Conservation (phyloP, 1,140 invertebrate species). For the Araneus ventricosus region DNA sequence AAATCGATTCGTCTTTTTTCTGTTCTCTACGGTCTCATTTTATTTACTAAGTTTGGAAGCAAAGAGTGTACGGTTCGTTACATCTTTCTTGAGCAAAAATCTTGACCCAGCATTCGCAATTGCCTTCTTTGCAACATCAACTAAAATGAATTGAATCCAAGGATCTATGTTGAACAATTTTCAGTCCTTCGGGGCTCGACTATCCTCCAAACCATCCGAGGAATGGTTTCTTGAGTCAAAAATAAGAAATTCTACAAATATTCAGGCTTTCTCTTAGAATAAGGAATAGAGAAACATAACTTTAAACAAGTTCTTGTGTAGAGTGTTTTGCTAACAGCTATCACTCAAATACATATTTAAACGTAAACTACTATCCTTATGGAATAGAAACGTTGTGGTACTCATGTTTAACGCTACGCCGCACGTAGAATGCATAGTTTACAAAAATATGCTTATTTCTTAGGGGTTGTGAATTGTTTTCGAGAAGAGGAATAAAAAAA, state of each 20-base stretch:
- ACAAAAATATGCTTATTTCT: no score
- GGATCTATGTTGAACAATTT: not conserved
- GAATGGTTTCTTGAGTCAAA: not conserved
- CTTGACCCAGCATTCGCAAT: not conserved
- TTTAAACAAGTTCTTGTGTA: no score
- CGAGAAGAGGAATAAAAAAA: no score
- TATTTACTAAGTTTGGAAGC: slow-evolving; percentile 11
- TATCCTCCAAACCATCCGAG: not conserved
- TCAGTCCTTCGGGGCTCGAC: not conserved
- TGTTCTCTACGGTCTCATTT: not conserved
- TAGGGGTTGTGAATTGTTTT: no score
- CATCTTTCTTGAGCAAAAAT: not conserved
- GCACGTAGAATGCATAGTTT: no score
- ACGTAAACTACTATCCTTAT: no score
- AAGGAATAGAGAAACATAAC: no score
- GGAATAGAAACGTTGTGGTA: no score
- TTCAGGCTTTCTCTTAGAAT: not conserved
- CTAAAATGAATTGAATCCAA: slow-evolving; percentile 27
- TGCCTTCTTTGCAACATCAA: slow-evolving; percentile 13
- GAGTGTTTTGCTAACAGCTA: no score
- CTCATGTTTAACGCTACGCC: no score
- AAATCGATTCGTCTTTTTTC: slow-evolving; percentile 19
- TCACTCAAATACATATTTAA: no score
- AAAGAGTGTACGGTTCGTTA: slow-evolving; percentile 23
- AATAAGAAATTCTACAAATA: not conserved